Base-by-base conservation (phyloP, 2,888 invertebrate species). In the Drosophila barbarae region DNA sequence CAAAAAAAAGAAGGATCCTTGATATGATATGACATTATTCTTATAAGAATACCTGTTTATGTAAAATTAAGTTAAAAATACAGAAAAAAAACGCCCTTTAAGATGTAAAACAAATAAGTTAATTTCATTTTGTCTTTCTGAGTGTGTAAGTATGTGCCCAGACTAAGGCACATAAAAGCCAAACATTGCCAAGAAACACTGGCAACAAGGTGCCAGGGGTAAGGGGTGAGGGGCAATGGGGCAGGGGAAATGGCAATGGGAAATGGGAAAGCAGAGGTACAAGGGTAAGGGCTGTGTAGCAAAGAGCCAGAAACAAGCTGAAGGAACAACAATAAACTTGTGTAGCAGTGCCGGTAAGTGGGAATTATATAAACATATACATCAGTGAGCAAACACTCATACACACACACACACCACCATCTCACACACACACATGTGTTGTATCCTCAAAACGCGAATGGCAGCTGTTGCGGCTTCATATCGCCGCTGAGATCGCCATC, bases 391-490 rank as follows among this genome's bases (percentile, higher is more conserved):
- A 53, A 53, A 38, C 47, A 53, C 52, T 35, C 28, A 49, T 15
- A 53, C 8, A 36, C 30, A 35, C 54, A 30, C 23, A 59, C 36
- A 47, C 41, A 56, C 51, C 50, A 23, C 23, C 23, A 23, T 23
- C 42, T 59, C 32, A 30, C 28, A 51, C 42, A 61, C 28, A 51
- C 42, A 57, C 46, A 51, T 34, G 6, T 10, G 12, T 9, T 21
- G n/a, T 30, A 41, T 44, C 28, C 28, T 44, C 21, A 35, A 42
- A 52, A 35, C 47, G 51, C 61, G 26, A 47, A 38, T 71, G 68
- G 72, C 77, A 74, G 78, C 74, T 81, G 81, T 74, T 81, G 81
- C 78, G 73, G 72, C 56, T 69, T 53, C 76, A 73, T 78, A 81
- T 78, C 78, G 72, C 51, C 69, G 61, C 65, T 68, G 58, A 74